Evolutionary conservation across 2,888 invertebrate species (phyloP).

Genomic region (Lycaena phlaeas): DNA sequence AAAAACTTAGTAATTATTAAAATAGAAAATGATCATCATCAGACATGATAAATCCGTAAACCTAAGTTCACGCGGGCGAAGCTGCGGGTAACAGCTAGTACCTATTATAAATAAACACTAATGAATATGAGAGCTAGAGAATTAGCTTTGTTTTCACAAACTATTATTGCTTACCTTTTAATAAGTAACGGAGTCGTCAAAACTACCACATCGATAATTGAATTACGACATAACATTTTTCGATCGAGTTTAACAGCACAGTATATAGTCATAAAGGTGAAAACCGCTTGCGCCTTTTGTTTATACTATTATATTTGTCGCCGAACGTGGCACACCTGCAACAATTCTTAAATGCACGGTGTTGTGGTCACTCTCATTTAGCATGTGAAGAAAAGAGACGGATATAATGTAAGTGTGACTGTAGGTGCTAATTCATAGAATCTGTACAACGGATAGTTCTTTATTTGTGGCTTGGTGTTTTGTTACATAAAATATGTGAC

Average conservation of each 20-base stretch:
- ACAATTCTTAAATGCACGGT: slow-evolving; percentile 18
- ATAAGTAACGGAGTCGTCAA: slow-evolving; percentile 38
- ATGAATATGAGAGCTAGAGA: slow-evolving; percentile 16
- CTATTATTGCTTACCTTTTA: slow-evolving; percentile 28
- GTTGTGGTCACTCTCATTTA: slow-evolving; percentile 21
- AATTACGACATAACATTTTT: slow-evolving; percentile 10
- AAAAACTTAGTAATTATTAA: no score
- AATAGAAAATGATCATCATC: no score
- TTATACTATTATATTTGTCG: slow-evolving; percentile 21
- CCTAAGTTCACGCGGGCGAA: no score
- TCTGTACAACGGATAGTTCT: slow-evolving; percentile 22
- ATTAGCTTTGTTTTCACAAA: slow-evolving; percentile 25
- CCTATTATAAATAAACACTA: no score
- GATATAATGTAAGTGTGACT: slow-evolving; percentile 12
- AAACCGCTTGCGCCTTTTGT: slow-evolving; percentile 14
- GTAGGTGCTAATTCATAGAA: slow-evolving; percentile 48
- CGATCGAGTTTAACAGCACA: neutral
- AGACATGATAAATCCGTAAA: no score
- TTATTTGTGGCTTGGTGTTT: slow-evolving; percentile 24
- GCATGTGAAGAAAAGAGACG: slow-evolving; percentile 26
- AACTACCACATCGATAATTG: slow-evolving; percentile 41
- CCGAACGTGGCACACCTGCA: slow-evolving; percentile 26
- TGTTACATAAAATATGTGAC: slow-evolving; percentile 14
- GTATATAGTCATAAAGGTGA: slow-evolving; percentile 12
- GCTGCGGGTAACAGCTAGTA: no score